Base-by-base conservation (phyloP, 2,888 invertebrate genomes). In the Sphaerolaimus hirsutus region DNA sequence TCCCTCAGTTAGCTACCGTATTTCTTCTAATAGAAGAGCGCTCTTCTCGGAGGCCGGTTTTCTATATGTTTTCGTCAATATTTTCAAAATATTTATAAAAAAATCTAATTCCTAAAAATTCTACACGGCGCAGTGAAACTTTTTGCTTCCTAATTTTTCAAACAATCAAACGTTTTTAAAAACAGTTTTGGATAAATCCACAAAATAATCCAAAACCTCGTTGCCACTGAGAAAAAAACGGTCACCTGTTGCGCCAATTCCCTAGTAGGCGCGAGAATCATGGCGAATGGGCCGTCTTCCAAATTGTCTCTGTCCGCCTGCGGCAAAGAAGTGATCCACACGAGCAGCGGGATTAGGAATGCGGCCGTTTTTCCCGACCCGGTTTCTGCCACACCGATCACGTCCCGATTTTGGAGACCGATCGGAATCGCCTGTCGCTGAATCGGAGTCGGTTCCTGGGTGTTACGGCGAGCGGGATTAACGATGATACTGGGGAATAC, bases 401-500 rank as follows among this genome's bases (percentile, higher is more conserved):
- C 91, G 63, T 99, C 73, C 27, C 71, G 62, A 57, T 72, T 73
- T 58, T 72, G 71, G 32, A 72, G 59, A 45, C 97, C 97, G 65
- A 99, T 97, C 0, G 97, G 93, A 62, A 99, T 99, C 46, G 97
- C 97, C 68, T 97, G 93, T 50, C 93, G 72, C 67, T 99, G 97
- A 69, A 99, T 99, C 2, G 97, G 97, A 0, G 97, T 93, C 1
- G 97, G 87, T 60, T 97, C 97, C 66, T 68, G 27, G n/a, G 44
- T n/a, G n/a, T n/a, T n/a, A n/a, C n/a, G n/a, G n/a, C n/a, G n/a
- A n/a, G n/a, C n/a, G n/a, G n/a, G n/a, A n/a, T n/a, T n/a, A n/a
- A n/a, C n/a, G n/a, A n/a, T n/a, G n/a, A n/a, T n/a, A n/a, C n/a
- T n/a, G n/a, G n/a, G n/a, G n/a, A n/a, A n/a, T n/a, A n/a, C n/a